Conservation (phyloP, 2,797 vertebrate species). For the Novumbra hubbsi region DNA sequence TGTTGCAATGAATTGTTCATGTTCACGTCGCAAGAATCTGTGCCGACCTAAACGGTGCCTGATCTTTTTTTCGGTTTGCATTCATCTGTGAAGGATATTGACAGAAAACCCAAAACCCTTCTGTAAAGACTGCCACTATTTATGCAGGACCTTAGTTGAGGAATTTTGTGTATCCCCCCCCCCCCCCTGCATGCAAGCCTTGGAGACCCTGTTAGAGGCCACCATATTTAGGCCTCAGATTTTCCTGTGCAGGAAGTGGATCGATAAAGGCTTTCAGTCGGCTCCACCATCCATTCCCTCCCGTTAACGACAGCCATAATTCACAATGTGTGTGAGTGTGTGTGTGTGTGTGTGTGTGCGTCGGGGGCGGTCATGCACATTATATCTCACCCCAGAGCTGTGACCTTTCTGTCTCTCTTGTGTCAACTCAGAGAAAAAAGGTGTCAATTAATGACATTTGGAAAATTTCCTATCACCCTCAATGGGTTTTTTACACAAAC, state of each 20-base stretch:
- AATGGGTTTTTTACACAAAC: constrained; percentile 71
- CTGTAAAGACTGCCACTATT: not conserved
- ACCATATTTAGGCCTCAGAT: constrained; percentile 53
- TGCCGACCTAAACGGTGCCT: not conserved
- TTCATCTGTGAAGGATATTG: not conserved
- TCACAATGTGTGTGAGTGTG: constrained; percentile 60
- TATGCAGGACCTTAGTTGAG: not conserved
- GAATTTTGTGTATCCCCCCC: not conserved
- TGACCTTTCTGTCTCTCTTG: constrained; percentile 77
- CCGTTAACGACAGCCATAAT: constrained; percentile 79
- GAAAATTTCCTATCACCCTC: constrained; percentile 77
- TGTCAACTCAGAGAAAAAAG: constrained; percentile 76
- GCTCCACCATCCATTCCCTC: constrained; percentile 73
- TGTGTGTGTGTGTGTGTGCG: not conserved
- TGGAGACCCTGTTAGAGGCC: constrained; percentile 48
- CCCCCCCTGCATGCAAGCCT: constrained; percentile 37
- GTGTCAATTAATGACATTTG: constrained; percentile 84
- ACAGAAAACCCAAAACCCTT: not conserved
- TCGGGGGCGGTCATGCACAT: constrained; percentile 63
- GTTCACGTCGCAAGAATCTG: not conserved
- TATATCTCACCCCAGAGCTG: constrained; percentile 68
- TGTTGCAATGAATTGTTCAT: not conserved
- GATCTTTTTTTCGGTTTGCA: not conserved
- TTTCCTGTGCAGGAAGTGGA: constrained; percentile 61
- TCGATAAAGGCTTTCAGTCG: constrained; percentile 75